Percentiles rank a stretch among this genome's conserved stretches.
These are phyloP conservation scores for Batillaria attramentaria DNA, from an alignment of 1,140 invertebrate genomes.

Conservation along the genomic window DNA sequence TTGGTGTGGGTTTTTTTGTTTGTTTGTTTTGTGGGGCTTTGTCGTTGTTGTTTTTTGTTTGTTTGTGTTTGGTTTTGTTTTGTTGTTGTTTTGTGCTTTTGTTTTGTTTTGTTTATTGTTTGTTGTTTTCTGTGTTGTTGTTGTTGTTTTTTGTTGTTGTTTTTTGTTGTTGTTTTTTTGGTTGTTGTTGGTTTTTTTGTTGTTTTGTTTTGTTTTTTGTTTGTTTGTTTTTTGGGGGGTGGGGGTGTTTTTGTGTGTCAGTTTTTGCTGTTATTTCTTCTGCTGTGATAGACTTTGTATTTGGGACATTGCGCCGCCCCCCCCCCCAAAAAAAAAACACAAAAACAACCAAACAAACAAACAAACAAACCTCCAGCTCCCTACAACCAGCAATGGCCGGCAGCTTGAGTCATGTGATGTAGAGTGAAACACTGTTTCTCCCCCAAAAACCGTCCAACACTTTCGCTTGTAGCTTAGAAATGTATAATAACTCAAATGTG, in stretches of 20 bases:
- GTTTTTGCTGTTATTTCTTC: background rate
- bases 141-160: background rate
- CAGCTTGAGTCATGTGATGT: background rate
- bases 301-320: background rate
- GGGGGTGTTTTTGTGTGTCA: constrained; percentile 20
- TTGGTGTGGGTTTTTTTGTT: background rate
- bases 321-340: background rate
- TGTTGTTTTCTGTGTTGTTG: too few relatives aligned
- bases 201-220: constrained; percentile 1
- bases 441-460: background rate
- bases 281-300: background rate
- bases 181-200: too few relatives aligned
- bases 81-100: constrained; percentile 11
- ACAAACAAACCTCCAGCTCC: too few relatives aligned
- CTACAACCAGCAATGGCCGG: too few relatives aligned
- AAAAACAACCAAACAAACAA: background rate
- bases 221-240: constrained; percentile 12
- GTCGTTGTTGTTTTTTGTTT: too few relatives aligned
- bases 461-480: too few relatives aligned
- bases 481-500: too few relatives aligned
- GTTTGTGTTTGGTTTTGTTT: constrained; percentile 16
- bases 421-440: background rate
- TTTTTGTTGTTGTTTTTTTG: too few relatives aligned
- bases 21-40: too few relatives aligned
- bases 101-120: background rate